Base-by-base conservation (phyloP, 2,113 vertebrate genomes). In the Rutilus rutilus region DNA sequence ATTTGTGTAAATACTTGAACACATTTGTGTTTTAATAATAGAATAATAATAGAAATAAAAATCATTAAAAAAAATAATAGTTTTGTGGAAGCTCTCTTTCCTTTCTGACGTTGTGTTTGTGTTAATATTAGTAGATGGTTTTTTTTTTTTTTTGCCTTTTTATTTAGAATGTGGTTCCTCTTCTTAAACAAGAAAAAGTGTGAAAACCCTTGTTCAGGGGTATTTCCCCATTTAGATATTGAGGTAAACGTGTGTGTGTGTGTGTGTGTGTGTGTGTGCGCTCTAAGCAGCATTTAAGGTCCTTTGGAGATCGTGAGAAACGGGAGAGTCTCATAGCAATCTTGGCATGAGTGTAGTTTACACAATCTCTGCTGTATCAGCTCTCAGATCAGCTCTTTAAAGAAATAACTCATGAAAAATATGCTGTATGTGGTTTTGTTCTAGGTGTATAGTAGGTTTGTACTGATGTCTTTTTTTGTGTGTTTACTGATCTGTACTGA, bases 261-360 rank as follows among this genome's bases (percentile, higher is more conserved):
- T 6, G 14, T 65, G 62, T 65, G n/a, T 76, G 36, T 69, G 33
- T 86, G 64, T n/a, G 30, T 82, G 19, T 80, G 54, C 54, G 36
- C 33, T 36, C 8, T 21, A 39, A 65, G 23, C 79, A 71, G 47
- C 75, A 33, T 30, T 52, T 47, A 52, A 50, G 62, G 42, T 67
- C 42, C 17, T 82, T 17, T 67, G 42, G 79, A 82, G 62, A 67
- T 52, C 25, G 62, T 82, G 79, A 77, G 62, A 65, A 82, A 82
- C 11, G 50, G 25, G 11, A 36, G 30, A 64, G 78, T 82, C 27
- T 27, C 79, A 67, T 21, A 69, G 64, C 62, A 45, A 27, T 80
- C 59, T 45, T 64, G 59, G 78, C 59, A 64, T 47, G 78, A 80
- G n/a, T 27, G 59, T 80, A n/a, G 39, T 64, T 30, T 62, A 25